Evolutionary conservation across 2,797 vertebrate species (phyloP).

Genomic region (Acanthiza pusilla): DNA sequence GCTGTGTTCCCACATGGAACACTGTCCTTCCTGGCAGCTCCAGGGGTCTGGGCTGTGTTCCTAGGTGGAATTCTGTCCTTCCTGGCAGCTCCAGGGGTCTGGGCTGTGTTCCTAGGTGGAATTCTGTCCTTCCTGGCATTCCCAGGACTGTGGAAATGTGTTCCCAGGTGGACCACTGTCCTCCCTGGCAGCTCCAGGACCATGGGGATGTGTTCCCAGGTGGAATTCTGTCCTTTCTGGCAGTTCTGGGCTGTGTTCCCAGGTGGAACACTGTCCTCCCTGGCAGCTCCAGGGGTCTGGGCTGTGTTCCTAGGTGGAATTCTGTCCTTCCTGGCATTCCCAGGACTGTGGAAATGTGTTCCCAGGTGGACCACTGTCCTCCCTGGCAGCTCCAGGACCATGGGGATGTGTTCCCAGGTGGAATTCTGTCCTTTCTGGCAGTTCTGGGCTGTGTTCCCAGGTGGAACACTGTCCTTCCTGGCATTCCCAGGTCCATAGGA

Average conservation of each 20-base stretch:
- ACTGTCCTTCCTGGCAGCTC: neutral
- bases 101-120: neutral
- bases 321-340: neutral
- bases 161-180: neutral
- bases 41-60: neutral
- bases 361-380: neutral
- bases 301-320: neutral
- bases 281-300: no score
- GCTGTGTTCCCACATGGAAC: neutral
- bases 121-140: neutral
- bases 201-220: neutral
- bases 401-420: no score
- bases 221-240: neutral
- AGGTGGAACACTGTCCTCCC: no score
- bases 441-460: neutral
- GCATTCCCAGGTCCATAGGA: no score
- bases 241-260: no score
- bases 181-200: no score
- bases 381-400: rapidly evolving
- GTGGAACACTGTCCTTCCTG: neutral
- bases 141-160: no score
- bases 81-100: neutral
- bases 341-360: no score
- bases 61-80: conserved; percentile 93
- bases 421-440: no score